Conservation (phyloP, 2,797 vertebrate species). For the Lagocephalus sceleratus region DNA sequence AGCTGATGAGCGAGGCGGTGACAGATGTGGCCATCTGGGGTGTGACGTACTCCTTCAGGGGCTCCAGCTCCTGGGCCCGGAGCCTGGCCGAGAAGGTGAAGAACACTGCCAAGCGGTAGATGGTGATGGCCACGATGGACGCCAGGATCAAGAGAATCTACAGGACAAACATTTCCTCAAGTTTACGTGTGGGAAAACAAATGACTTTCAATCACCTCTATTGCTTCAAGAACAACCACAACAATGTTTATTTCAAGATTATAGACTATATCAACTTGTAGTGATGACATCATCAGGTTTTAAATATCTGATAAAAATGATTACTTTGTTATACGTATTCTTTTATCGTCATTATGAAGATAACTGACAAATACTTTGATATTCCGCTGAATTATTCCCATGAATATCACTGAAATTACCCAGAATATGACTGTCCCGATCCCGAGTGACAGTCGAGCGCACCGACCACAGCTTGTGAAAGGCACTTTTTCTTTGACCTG, state of each 20-base stretch:
- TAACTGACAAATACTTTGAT: no score
- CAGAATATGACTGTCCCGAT: constrained; percentile 90
- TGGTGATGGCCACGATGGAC: constrained; percentile 89
- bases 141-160: constrained; percentile 89
- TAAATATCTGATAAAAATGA: no score
- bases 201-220: no score
- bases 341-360: no score
- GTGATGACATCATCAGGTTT: no score
- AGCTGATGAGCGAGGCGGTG: constrained; percentile 90
- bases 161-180: background rate
- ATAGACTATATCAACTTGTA: no score
- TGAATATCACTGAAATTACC: constrained; percentile 72
- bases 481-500: constrained; percentile 86
- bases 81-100: constrained; percentile 82
- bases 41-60: constrained; percentile 87
- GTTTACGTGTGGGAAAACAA: background rate
- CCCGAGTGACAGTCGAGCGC: constrained; percentile 80
- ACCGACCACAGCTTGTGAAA: constrained; percentile 83
- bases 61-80: constrained; percentile 71
- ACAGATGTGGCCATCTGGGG: constrained; percentile 91
- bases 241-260: no score
- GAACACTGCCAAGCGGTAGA: constrained; percentile 90
- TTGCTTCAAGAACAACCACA: no score
- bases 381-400: no score
- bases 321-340: no score